These are phyloP conservation scores for Carollia perspicillata DNA, from an alignment of 2,113 vertebrate species.

Conservation along the genomic window DNA sequence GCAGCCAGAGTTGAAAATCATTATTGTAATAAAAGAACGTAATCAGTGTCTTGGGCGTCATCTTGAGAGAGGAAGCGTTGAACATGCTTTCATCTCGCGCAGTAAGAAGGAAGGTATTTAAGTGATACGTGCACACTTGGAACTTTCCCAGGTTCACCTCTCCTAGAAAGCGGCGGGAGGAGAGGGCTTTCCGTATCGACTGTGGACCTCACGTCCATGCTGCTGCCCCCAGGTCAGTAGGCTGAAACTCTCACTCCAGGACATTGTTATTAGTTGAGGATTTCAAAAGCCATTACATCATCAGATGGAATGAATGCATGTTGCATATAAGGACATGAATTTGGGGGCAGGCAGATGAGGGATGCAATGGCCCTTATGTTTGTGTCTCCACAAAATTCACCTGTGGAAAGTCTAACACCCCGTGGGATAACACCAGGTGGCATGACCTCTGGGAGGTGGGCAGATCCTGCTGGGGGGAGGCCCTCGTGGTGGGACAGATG, in stretches of 20 bases:
- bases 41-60: not conserved
- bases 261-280: not conserved
- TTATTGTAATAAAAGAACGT: not conserved
- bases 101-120: not conserved
- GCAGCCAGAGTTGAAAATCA: not conserved
- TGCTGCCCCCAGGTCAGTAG: not conserved
- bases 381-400: not conserved
- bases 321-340: not conserved
- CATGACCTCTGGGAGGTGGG: rapidly evolving
- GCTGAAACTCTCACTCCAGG: not conserved
- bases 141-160: not conserved
- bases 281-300: not conserved
- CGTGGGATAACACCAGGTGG: too few relatives aligned
- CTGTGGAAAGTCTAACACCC: rapidly evolving
- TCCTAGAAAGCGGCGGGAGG: not conserved
- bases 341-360: not conserved
- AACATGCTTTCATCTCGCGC: not conserved
- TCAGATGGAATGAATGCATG: not conserved
- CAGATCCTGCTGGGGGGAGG: not conserved
- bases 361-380: not conserved
- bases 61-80: not conserved
- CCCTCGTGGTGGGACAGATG: not conserved
- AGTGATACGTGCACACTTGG: not conserved
- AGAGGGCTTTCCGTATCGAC: rapidly evolving
- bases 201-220: rapidly evolving